Evolutionary conservation across 2,888 invertebrate genomes (phyloP), one percentile per base, ranked within the genome.

Genomic region (Philereme vetulata): DNA sequence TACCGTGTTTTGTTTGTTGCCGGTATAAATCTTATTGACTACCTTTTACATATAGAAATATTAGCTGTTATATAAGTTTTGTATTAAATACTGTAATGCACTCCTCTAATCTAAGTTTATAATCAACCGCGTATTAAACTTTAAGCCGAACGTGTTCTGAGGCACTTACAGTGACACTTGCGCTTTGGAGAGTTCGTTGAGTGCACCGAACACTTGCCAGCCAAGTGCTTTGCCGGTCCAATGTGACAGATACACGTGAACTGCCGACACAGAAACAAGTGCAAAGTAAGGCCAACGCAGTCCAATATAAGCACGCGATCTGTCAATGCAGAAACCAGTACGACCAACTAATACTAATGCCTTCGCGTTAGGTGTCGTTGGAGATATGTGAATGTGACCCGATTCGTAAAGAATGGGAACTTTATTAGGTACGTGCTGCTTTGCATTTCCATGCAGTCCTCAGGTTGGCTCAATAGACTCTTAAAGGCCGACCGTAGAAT

Each of bases 121-220:
- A 21, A 21, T 21, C 21, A 21, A 58, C 35, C 47, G 49, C 44
- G 43, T 44, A 36, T 58, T 45, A 52, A 33, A 46, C 62, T 62
- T 52, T 58, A 51, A 57, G 36, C 50, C 42, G 46, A 56, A 44
- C 38, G 9, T 49, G 42, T 50, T 56, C 48, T 45, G 53, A 44
- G 38, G 35, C 35, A 45, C 55, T 52, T 40, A 55, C 60, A 33
- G 45, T 36, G 45, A 40, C 42, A 48, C 48, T 48, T 53, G 42
- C 38, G 42, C 58, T 59, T 49, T 59, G 54, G 56, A 63, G 63
- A 65, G 60, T 62, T 58, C 46, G 52, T 55, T 57, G 56, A 56
- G 62, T 56, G 62, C 59, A 54, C 50, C 34, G 32, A 56, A 43
- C 45, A 56, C 40, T 54, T 42, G 21, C 21, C 11, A 33, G 40